Percentiles rank a stretch among this genome's conserved stretches.
These are phyloP conservation scores for Musca domestica DNA, from an alignment of 1,140 invertebrate genomes.

Conservation along the genomic window DNA sequence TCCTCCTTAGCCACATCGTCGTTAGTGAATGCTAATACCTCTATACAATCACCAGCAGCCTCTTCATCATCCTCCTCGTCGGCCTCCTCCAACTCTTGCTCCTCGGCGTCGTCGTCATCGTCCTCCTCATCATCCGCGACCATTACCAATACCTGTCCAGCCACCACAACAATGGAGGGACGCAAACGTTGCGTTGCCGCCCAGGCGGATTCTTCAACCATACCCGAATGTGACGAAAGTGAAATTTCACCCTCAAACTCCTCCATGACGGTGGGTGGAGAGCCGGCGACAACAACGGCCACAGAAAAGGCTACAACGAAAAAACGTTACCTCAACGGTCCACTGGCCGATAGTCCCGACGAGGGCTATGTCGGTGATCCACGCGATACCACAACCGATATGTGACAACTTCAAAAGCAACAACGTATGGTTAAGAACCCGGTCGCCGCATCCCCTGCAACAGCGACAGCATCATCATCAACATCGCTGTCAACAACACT, in stretches of 20 bases:
- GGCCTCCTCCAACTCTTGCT: constrained; percentile 14
- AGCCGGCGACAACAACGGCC: constrained; percentile 51
- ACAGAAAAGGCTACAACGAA: constrained; percentile 38
- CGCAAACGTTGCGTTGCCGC: constrained; percentile 26
- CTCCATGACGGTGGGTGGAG: constrained; percentile 30
- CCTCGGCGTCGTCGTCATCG: constrained; percentile 36
- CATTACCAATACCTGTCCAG: constrained; percentile 33
- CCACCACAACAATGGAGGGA: constrained; percentile 7
- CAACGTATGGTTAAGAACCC: constrained; percentile 2
- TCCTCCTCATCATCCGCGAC: constrained; percentile 32
- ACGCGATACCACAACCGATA: constrained; percentile 57
- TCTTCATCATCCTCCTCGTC: constrained; percentile 37
- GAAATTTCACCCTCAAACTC: constrained; percentile 41
- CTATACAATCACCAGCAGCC: constrained; percentile 18
- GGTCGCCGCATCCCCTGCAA: not conserved
- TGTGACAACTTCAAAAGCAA: constrained; percentile 54
- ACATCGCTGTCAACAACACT: not conserved
- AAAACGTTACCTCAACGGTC: constrained; percentile 55
- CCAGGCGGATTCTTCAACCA: constrained; percentile 30
- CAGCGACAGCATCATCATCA: not conserved
- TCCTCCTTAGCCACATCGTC: constrained; percentile 1
- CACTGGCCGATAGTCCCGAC: constrained; percentile 79
- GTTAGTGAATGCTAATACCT: not conserved
- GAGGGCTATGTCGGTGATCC: constrained; percentile 82
- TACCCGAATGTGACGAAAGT: constrained; percentile 46